These are phyloP conservation scores for Nycticebus coucang DNA, from an alignment of 2,113 vertebrate species.

Conservation along the genomic window DNA sequence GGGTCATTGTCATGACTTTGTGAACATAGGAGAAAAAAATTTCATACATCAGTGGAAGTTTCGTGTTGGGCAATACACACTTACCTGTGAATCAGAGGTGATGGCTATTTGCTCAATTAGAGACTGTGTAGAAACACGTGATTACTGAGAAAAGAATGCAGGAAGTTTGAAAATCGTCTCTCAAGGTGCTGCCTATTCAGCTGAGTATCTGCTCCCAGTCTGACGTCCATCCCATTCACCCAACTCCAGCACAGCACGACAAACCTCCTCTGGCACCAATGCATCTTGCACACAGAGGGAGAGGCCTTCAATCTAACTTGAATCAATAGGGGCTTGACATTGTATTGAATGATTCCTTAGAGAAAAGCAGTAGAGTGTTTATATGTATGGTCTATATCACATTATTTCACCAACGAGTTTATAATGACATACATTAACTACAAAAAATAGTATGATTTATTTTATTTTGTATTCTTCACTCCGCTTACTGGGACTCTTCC, in stretches of 20 bases:
- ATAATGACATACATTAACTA: background rate
- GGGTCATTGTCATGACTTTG: accelerated
- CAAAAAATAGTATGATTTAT: background rate
- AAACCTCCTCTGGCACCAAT: background rate
- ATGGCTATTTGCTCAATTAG: background rate
- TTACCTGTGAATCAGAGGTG: background rate
- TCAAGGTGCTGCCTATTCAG: background rate
- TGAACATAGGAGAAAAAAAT: background rate
- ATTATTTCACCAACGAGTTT: background rate
- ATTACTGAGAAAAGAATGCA: background rate
- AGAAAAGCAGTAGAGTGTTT: background rate
- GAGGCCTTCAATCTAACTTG: background rate
- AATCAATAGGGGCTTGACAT: background rate
- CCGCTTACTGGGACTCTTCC: background rate
- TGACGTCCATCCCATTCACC: background rate
- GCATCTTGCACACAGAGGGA: background rate
- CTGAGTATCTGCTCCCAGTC: background rate
- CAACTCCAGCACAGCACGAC: background rate
- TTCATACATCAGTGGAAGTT: background rate
- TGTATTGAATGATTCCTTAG: background rate
- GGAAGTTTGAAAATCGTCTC: background rate
- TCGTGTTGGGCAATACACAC: background rate
- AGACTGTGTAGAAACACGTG: background rate
- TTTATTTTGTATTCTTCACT: background rate
- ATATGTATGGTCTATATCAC: background rate